phyloP scores from a whole-genome alignment of 2,797 vertebrate genomes.

The Macrochelys suwanniensis region DNA sequence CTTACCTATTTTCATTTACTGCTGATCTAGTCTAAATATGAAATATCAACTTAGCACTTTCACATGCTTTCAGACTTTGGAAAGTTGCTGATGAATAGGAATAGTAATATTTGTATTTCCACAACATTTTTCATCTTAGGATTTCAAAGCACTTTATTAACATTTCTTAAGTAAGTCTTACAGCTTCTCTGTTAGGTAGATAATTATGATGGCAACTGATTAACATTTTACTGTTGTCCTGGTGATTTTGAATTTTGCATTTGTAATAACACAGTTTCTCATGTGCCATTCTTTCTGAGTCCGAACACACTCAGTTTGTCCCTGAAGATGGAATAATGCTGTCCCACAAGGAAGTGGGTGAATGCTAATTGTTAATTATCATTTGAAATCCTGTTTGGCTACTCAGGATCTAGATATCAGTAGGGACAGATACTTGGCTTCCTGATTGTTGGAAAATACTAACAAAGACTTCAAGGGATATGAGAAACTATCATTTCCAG shows the following conservation, averaged over 20 bases:
- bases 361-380: constrained; percentile 4
- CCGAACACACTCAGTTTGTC: neutral
- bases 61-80: neutral
- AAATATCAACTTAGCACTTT: neutral
- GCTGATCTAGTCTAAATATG: neutral
- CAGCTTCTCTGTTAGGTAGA: neutral
- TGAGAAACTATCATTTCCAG: constrained; percentile 42
- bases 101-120: constrained; percentile 2
- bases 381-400: constrained; percentile 45
- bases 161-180: neutral
- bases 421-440: constrained; percentile 38
- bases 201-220: neutral
- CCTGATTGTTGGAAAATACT: constrained; percentile 47
- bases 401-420: neutral
- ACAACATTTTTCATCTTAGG: neutral
- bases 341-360: neutral
- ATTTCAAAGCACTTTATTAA: constrained; percentile 23
- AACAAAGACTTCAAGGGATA: neutral
- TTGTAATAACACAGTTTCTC: neutral
- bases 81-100: neutral
- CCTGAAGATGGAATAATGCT: neutral
- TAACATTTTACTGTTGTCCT: neutral
- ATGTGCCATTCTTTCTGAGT: neutral
- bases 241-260: neutral
- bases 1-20: neutral